Percentiles rank a stretch among this genome's conserved stretches.
These are phyloP conservation scores for Ceryle rudis DNA, from an alignment of 2,797 vertebrate genomes.

Conservation along the genomic window DNA sequence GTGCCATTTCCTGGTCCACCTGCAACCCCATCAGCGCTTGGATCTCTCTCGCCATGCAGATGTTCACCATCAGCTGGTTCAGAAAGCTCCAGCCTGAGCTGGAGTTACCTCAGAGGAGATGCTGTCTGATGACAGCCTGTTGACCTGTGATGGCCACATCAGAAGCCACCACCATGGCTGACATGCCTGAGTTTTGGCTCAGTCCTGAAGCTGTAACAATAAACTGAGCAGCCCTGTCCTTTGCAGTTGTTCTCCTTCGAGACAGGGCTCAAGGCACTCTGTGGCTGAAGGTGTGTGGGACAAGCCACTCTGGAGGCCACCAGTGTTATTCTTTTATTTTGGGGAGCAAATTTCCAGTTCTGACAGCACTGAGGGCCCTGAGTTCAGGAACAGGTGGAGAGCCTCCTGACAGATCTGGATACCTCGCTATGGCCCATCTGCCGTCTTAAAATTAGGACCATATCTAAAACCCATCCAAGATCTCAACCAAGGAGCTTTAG, in stretches of 20 bases:
- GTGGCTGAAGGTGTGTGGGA: neutral
- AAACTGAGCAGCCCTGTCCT: neutral
- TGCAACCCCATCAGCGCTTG: neutral
- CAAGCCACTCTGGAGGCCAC: neutral
- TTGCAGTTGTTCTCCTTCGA: rapidly evolving
- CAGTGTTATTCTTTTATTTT: neutral
- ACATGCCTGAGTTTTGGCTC: neutral
- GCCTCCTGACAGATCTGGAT: neutral
- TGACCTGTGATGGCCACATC: neutral
- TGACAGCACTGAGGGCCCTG: neutral
- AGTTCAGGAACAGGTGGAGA: neutral
- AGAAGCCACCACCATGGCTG: neutral
- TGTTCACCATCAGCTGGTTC: neutral
- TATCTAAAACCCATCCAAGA: neutral
- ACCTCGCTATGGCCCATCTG: neutral
- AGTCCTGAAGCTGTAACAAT: neutral
- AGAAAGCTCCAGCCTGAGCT: neutral
- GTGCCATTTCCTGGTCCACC: neutral
- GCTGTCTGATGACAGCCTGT: neutral
- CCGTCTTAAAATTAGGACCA: neutral
- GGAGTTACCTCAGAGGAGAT: neutral
- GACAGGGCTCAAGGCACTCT: neutral
- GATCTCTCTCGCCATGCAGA: neutral
- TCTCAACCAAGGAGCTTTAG: neutral
- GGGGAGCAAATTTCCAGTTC: neutral